A percentile compares a stretch with the other conserved stretches of the same genome.
Conservation (phyloP, 1,140 invertebrate species). For the Reticulitermes speratus region DNA sequence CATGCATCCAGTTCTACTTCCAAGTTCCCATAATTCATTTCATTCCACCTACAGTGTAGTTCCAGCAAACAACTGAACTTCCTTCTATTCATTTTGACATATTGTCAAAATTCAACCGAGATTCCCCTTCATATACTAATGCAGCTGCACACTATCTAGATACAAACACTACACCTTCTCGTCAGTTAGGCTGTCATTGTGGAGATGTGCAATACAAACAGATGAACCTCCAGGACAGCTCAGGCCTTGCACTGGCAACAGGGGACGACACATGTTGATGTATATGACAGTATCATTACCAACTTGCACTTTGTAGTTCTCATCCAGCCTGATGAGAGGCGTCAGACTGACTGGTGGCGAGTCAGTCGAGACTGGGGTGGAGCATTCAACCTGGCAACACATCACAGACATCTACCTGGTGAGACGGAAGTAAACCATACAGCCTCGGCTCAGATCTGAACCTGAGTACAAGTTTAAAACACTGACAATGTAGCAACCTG, state of each 20-base stretch:
- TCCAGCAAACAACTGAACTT: no score
- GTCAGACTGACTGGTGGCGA: conserved; percentile 14
- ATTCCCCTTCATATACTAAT: no score
- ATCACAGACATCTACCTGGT: background rate
- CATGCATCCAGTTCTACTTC: no score
- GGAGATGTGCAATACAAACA: conserved; percentile 23
- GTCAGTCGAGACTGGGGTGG: background rate
- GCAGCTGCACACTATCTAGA: no score
- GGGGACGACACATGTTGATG: conserved; percentile 33
- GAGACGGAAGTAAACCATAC: background rate
- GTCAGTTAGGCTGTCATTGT: background rate
- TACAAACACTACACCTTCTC: conserved; percentile 14
- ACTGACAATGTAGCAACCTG: background rate
- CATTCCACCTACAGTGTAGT: no score
- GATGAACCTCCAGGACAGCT: conserved; percentile 28
- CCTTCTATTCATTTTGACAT: no score
- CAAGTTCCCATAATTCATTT: no score
- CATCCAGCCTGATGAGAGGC: conserved; percentile 1
- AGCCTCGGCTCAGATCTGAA: background rate
- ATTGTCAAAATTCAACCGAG: no score
- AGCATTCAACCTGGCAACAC: background rate
- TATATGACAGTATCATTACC: background rate
- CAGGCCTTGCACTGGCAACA: conserved; percentile 14
- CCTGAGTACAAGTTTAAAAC: background rate
- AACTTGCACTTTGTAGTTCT: conserved; percentile 21